Conservation (phyloP, 2,888 invertebrate species). For the Drosophila pseudotalamancana region DNA sequence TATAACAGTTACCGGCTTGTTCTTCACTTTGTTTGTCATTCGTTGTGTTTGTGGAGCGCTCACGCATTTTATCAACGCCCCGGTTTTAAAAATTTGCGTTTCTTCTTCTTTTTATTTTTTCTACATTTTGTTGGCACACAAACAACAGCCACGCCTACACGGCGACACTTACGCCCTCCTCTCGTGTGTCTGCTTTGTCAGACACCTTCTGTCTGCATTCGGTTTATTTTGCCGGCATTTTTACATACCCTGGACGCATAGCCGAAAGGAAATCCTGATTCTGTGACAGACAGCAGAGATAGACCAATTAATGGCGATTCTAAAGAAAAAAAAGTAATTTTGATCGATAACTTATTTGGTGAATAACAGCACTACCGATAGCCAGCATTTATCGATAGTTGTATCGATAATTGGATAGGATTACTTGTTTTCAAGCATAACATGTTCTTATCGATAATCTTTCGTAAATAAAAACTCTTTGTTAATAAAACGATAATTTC, state of each 20-base stretch:
- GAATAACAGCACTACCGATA: too few species aligned
- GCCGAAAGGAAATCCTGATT: too few species aligned
- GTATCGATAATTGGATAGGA: too few species aligned
- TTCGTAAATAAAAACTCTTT: too few species aligned
- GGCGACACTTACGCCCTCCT: conserved; percentile 3
- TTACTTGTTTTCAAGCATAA: too few species aligned
- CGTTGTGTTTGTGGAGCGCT: conserved; percentile 10
- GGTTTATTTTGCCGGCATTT: conserved; percentile 9
- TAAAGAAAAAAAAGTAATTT: too few species aligned
- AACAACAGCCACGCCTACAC: conserved; percentile 29
- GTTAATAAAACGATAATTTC: too few species aligned
- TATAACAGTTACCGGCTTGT: neutral
- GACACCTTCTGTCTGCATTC: conserved; percentile 9
- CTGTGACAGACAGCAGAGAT: too few species aligned
- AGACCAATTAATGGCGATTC: too few species aligned
- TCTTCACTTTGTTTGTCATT: conserved; percentile 2
- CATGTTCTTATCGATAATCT: too few species aligned
- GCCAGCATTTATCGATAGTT: too few species aligned
- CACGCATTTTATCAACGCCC: conserved; percentile 28
- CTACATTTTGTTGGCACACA: conserved; percentile 20
- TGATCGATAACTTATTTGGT: too few species aligned
- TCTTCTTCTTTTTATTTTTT: neutral
- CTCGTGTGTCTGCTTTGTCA: conserved; percentile 2
- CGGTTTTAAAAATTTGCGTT: conserved; percentile 13
- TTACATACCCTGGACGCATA: neutral